Evolutionary conservation across 2,888 invertebrate genomes (phyloP).

Genomic region (Chalcis sispes): DNA sequence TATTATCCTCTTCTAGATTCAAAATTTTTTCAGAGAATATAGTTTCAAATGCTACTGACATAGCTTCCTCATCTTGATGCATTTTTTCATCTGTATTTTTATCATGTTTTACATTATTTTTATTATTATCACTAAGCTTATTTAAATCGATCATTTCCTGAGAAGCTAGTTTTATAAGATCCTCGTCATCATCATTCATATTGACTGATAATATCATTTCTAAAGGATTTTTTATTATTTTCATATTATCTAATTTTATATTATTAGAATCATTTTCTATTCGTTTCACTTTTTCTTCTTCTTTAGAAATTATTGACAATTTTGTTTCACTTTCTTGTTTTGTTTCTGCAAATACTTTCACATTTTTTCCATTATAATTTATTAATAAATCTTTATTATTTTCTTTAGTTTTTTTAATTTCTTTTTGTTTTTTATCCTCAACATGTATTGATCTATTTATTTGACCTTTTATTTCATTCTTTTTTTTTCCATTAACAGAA

Average conservation of each 20-base stretch:
- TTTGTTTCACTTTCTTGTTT: too few species aligned
- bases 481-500: not conserved
- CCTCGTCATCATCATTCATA: slow-evolving; percentile 15
- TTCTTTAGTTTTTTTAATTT: too few species aligned
- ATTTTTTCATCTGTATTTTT: slow-evolving; percentile 2
- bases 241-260: not conserved
- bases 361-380: too few species aligned
- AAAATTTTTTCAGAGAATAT: not conserved
- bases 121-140: not conserved
- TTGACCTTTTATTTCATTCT: not conserved
- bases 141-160: slow-evolving; percentile 15
- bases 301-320: not conserved
- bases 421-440: too few species aligned
- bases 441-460: too few species aligned
- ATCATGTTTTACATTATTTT: not conserved
- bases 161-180: slow-evolving; percentile 18
- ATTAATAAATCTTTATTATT: too few species aligned
- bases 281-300: not conserved
- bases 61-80: slow-evolving; percentile 16
- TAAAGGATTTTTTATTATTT: slow-evolving; percentile 1
- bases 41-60: not conserved
- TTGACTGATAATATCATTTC: slow-evolving; percentile 20
- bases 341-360: too few species aligned
- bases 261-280: not conserved
- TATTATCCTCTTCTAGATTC: too few species aligned